These are phyloP conservation scores for Tiliqua scincoides DNA, from an alignment of 2,113 vertebrate species.

Conservation along the genomic window DNA sequence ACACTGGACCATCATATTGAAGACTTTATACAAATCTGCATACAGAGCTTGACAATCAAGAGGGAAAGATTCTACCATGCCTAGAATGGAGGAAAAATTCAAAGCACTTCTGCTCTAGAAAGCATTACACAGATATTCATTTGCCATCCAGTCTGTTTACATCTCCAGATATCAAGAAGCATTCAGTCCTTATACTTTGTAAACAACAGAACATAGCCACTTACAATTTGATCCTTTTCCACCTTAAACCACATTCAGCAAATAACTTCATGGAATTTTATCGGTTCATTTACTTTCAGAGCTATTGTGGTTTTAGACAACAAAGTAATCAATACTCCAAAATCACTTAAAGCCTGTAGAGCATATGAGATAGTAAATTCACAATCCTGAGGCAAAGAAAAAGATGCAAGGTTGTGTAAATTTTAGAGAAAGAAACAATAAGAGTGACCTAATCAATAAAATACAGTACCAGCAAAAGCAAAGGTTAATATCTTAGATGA, in stretches of 20 bases:
- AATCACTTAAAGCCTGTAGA: slow-evolving; percentile 11
- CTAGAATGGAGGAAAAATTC: neutral
- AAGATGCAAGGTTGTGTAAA: slow-evolving; percentile 11
- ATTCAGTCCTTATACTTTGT: neutral
- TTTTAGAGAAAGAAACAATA: slow-evolving; percentile 1
- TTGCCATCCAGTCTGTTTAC: neutral
- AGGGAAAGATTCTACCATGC: neutral
- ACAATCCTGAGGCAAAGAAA: neutral
- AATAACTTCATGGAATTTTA: neutral
- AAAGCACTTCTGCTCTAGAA: neutral
- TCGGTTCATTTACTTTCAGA: neutral
- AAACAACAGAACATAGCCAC: neutral
- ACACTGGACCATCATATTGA: neutral
- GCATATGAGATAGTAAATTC: neutral
- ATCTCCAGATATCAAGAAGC: slow-evolving; percentile 2
- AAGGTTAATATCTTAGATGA: neutral
- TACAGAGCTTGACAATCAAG: neutral
- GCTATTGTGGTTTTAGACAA: neutral
- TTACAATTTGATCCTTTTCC: neutral
- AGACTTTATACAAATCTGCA: neutral
- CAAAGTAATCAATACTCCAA: slow-evolving; percentile 25
- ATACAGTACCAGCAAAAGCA: neutral
- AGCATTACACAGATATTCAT: neutral
- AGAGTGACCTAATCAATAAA: slow-evolving; percentile 16
- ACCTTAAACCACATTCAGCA: neutral